phyloP scores from a whole-genome alignment of 1,140 invertebrate genomes.

The Gryllus bimaculatus region DNA sequence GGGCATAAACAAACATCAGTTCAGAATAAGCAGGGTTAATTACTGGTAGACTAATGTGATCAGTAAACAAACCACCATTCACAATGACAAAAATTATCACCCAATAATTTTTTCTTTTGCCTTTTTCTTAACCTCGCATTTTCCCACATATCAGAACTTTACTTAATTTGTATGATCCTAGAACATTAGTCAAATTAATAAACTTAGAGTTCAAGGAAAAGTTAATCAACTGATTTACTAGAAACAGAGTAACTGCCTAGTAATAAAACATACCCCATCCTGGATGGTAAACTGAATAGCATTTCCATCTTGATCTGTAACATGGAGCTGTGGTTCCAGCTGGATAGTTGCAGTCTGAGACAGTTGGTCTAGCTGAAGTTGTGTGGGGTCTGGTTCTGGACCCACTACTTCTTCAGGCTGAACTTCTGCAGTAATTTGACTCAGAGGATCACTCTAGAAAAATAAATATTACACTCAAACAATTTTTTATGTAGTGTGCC shows the following conservation, averaged over 20 bases:
- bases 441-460: constrained; percentile 8
- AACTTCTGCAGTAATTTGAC: constrained; percentile 23
- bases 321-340: constrained; percentile 32
- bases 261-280: constrained; percentile 37
- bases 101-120: too few relatives aligned
- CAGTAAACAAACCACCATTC: too few relatives aligned
- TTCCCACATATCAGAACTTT: neutral
- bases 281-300: constrained; percentile 54
- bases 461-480: too few relatives aligned
- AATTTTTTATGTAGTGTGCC: too few relatives aligned
- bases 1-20: too few relatives aligned
- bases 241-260: neutral
- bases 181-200: neutral
- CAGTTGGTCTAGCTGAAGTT: neutral
- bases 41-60: too few relatives aligned
- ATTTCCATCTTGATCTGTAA: constrained; percentile 57
- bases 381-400: constrained; percentile 27
- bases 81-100: too few relatives aligned
- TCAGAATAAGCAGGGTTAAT: too few relatives aligned
- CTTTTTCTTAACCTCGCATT: too few relatives aligned
- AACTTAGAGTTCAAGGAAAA: neutral
- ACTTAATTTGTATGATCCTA: neutral
- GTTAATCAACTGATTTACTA: neutral
- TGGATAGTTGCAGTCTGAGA: constrained; percentile 9
- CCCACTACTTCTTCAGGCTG: constrained; percentile 24